Percentiles rank a stretch among this genome's conserved stretches.
These are phyloP conservation scores for Eulemur rufifrons DNA, from an alignment of 2,113 vertebrate species.

Conservation along the genomic window DNA sequence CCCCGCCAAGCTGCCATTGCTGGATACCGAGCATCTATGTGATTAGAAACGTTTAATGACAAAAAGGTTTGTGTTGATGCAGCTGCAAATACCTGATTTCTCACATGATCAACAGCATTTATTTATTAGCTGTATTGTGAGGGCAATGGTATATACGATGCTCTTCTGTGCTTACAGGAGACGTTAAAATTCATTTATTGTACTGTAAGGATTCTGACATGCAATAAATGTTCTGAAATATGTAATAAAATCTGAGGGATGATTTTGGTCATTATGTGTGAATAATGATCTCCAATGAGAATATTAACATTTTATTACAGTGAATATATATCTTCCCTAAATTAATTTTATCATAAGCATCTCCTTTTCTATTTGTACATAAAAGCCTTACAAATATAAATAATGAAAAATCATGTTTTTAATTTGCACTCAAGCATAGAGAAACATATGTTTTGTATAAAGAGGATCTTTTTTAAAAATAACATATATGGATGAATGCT, in stretches of 20 bases:
- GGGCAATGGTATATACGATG: background rate
- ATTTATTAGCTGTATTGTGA: background rate
- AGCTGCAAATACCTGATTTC: background rate
- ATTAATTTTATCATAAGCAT: background rate
- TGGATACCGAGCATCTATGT: background rate
- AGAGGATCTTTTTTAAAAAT: background rate
- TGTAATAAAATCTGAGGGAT: background rate
- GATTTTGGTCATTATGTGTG: background rate
- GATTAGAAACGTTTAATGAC: too few species aligned
- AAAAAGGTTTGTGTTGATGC: rapidly evolving
- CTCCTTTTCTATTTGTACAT: background rate
- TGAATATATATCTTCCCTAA: background rate
- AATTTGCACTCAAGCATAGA: background rate
- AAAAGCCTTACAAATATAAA: background rate
- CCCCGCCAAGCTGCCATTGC: too few species aligned
- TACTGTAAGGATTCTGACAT: background rate
- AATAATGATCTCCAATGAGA: background rate
- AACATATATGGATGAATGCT: background rate
- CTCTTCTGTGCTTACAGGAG: background rate
- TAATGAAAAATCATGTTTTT: background rate
- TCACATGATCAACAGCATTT: background rate
- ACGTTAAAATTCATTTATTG: background rate
- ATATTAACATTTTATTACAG: background rate
- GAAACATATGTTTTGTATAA: background rate
- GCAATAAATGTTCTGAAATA: background rate